Conservation (phyloP, 2,888 invertebrate genomes). For the Melitaea athalia region DNA sequence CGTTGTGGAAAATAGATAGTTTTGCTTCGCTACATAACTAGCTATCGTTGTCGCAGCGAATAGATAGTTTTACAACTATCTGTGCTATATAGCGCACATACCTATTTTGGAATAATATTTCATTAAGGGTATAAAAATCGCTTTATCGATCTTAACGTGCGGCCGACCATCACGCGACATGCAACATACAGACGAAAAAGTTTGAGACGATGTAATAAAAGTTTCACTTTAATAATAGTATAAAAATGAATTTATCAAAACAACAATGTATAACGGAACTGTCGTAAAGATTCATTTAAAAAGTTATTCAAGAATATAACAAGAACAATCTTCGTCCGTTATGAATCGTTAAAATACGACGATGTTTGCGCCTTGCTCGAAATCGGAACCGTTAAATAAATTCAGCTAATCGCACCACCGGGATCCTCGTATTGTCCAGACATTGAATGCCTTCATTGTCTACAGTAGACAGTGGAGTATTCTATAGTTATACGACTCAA, state of each 20-base stretch:
- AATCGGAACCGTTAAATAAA: conserved; percentile 72
- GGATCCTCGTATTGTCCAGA: conserved; percentile 68
- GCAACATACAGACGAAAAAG: no score
- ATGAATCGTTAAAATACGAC: conserved; percentile 42
- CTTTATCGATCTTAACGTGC: no score
- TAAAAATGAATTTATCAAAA: background rate
- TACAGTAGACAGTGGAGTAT: conserved; percentile 51
- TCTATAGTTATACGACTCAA: conserved; percentile 46
- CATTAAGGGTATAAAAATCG: no score
- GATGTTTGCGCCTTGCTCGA: conserved; percentile 45
- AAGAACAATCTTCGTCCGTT: conserved; percentile 29
- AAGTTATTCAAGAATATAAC: conserved; percentile 25
- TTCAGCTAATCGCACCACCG: conserved; percentile 67
- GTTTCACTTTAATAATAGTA: no score
- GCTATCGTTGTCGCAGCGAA: no score
- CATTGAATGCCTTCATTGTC: conserved; percentile 70
- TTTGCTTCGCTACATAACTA: no score
- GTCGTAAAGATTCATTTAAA: conserved; percentile 4
- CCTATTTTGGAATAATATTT: no score
- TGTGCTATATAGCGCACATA: no score
- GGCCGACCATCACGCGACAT: no score
- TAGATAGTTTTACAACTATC: no score
- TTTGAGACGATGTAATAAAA: no score
- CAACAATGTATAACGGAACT: background rate
- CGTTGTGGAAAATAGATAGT: no score